phyloP scores from a whole-genome alignment of 2,113 vertebrate genomes.

The Sterrhoptilus dennistouni region DNA sequence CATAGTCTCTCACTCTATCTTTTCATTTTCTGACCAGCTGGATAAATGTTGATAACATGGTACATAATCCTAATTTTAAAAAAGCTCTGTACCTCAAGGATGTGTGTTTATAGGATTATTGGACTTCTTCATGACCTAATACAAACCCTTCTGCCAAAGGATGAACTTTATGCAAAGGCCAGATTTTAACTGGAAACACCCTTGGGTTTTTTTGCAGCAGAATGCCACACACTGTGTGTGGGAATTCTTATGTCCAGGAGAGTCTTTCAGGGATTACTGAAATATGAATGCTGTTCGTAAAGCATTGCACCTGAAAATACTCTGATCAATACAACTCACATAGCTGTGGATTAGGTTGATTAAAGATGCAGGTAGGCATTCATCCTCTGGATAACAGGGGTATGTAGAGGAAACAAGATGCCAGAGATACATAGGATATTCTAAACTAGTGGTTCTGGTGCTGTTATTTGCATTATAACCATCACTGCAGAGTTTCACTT shows the following conservation, averaged over 20 bases:
- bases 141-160: conserved; percentile 36
- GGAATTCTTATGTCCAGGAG: conserved; percentile 10
- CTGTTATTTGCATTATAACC: background rate
- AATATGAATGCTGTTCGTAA: conserved; percentile 37
- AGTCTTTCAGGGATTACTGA: conserved; percentile 26
- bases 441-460: background rate
- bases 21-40: conserved; percentile 36
- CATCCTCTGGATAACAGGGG: background rate
- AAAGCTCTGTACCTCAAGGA: conserved; percentile 12
- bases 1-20: background rate
- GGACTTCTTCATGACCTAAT: conserved; percentile 26
- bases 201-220: background rate
- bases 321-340: background rate
- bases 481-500: background rate
- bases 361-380: background rate
- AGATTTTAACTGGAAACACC: conserved; percentile 57
- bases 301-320: conserved; percentile 60
- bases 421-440: background rate
- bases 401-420: background rate
- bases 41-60: conserved; percentile 13
- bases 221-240: conserved; percentile 20
- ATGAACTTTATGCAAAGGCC: conserved; percentile 22
- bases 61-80: background rate
- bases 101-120: conserved; percentile 16
- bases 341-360: background rate